These are phyloP conservation scores for Trichomalopsis sarcophagae DNA, from an alignment of 1,140 invertebrate genomes.

Conservation along the genomic window DNA sequence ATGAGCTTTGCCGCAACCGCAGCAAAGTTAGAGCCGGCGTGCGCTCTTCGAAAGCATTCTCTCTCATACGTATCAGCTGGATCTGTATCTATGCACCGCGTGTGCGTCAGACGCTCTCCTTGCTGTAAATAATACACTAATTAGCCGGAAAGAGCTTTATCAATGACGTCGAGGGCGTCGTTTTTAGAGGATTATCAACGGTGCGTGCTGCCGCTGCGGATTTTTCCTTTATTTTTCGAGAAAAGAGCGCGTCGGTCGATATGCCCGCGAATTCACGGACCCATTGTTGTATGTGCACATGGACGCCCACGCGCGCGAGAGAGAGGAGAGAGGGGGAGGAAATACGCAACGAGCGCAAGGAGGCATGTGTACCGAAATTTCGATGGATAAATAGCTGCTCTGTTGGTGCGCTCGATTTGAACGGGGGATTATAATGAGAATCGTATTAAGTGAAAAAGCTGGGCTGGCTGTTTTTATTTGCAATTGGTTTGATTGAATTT, in stretches of 20 bases:
- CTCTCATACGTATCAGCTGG: too few species aligned
- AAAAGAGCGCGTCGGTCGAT: neutral
- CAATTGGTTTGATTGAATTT: neutral
- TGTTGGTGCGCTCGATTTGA: neutral
- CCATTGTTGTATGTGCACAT: neutral
- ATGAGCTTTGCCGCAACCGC: too few species aligned
- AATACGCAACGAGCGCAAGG: neutral
- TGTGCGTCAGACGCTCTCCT: too few species aligned
- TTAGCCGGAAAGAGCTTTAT: neutral
- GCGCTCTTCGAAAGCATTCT: too few species aligned
- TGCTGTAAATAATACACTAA: neutral
- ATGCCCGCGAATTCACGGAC: neutral
- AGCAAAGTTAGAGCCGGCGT: too few species aligned
- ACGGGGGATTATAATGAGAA: slow-evolving; percentile 13
- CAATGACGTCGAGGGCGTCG: neutral
- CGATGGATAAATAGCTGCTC: slow-evolving; percentile 17
- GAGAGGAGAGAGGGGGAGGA: neutral
- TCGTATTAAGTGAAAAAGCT: neutral
- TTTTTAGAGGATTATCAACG: neutral
- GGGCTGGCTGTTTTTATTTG: neutral
- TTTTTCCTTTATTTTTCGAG: neutral
- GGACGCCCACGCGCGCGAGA: neutral
- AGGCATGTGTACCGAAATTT: slow-evolving; percentile 26
- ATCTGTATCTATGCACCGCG: too few species aligned
- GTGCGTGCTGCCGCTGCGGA: neutral